A percentile compares a stretch with the other conserved stretches of the same genome.
These are phyloP conservation scores for Corythornis madagascariensis DNA, from an alignment of 2,113 vertebrate species.

Conservation along the genomic window DNA sequence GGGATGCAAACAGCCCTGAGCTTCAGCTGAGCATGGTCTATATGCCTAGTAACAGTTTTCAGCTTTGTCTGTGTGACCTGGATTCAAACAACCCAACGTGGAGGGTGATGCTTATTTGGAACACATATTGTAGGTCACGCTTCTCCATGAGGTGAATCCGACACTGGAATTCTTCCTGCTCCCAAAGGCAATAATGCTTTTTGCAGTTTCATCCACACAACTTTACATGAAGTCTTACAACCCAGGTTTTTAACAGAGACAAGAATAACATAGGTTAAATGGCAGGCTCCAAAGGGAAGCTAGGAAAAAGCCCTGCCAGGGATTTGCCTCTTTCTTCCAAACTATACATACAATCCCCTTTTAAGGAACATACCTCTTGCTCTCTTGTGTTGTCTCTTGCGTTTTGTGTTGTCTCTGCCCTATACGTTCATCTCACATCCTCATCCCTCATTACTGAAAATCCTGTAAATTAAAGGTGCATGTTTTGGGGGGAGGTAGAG, in stretches of 20 bases:
- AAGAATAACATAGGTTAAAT: not conserved
- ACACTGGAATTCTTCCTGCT: not conserved
- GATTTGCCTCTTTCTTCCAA: not conserved
- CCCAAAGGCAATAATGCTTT: not conserved
- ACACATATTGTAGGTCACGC: not conserved
- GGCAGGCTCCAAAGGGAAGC: not conserved
- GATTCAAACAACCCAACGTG: not conserved
- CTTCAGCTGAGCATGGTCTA: not conserved
- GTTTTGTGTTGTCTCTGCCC: not conserved
- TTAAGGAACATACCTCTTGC: not conserved
- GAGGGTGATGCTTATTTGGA: not conserved
- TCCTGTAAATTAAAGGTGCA: not conserved
- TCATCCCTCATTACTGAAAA: not conserved
- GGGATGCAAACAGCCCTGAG: not conserved
- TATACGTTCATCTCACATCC: not conserved
- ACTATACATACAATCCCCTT: accelerated
- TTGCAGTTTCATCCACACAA: not conserved
- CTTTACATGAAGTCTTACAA: not conserved
- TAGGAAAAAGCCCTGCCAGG: not conserved
- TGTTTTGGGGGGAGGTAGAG: not conserved
- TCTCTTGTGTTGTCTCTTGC: not conserved
- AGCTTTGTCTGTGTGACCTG: not conserved
- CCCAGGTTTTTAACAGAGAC: not conserved
- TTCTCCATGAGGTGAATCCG: not conserved
- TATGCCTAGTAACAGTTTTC: not conserved